Evolutionary conservation across 2,888 invertebrate genomes (phyloP).

Genomic region (Pristionchus entomophagus): DNA sequence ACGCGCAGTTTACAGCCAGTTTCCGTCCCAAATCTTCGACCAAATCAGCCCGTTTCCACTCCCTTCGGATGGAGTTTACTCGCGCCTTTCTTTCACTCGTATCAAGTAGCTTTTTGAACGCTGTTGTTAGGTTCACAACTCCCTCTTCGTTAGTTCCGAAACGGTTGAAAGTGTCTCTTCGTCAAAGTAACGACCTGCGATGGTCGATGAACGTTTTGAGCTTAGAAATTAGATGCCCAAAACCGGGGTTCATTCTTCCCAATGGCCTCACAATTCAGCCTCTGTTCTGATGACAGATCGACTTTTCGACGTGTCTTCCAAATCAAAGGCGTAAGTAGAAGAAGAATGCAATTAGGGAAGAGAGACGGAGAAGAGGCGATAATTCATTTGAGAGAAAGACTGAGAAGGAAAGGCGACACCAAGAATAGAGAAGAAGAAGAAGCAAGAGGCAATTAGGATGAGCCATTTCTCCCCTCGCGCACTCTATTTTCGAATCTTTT

Average conservation of each 20-base stretch:
- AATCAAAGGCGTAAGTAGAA: background rate
- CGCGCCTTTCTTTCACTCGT: no score
- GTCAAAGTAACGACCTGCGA: no score
- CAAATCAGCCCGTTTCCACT: background rate
- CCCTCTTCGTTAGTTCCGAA: no score
- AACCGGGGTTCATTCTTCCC: no score
- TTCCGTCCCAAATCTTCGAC: background rate
- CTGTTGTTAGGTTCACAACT: no score
- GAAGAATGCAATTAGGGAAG: slow-evolving; percentile 12
- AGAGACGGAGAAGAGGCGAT: background rate
- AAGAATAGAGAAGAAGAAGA: background rate
- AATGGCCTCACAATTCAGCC: background rate
- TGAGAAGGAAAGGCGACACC: slow-evolving; percentile 19
- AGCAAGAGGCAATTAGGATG: slow-evolving; percentile 3
- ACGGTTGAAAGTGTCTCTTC: no score
- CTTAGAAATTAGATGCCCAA: no score
- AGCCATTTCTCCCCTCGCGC: slow-evolving; percentile 31
- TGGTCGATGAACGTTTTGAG: no score
- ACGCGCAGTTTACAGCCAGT: background rate
- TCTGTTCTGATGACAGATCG: no score
- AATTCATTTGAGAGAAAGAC: slow-evolving; percentile 14
- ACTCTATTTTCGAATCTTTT: no score
- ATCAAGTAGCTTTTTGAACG: no score
- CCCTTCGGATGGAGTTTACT: no score
- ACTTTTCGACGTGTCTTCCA: slow-evolving; percentile 1